Percentiles rank a stretch among this genome's conserved stretches.
These are phyloP conservation scores for Nomada hirtipes DNA, from an alignment of 2,888 invertebrate species.

Conservation along the genomic window DNA sequence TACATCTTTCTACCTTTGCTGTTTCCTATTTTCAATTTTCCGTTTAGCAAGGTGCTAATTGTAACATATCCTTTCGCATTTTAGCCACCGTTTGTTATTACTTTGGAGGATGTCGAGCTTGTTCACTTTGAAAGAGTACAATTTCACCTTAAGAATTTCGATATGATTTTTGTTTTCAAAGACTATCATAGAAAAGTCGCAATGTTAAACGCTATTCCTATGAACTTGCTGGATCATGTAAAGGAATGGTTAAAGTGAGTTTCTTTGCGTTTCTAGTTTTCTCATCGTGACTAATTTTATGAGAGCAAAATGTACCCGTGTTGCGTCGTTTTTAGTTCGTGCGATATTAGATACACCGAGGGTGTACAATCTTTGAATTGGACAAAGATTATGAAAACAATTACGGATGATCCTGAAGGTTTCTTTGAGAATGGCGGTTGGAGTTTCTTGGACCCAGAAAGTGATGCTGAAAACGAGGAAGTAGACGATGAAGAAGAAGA, in stretches of 20 bases:
- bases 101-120: constrained; percentile 98
- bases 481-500: constrained; percentile 87
- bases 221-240: constrained; percentile 99
- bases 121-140: constrained; percentile 99
- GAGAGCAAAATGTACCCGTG: not conserved
- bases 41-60: not conserved
- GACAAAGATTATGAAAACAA: constrained; percentile 99
- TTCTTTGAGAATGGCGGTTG: constrained; percentile 99
- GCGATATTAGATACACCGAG: constrained; percentile 98
- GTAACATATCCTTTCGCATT: constrained; percentile 40
- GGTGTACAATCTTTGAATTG: constrained; percentile 99
- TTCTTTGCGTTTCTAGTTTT: not conserved
- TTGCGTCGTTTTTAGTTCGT: constrained; percentile 88
- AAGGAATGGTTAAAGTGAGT: constrained; percentile 99
- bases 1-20: no score
- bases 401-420: constrained; percentile 98
- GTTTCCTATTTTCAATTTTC: no score
- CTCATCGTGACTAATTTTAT: not conserved
- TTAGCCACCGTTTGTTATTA: constrained; percentile 98
- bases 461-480: constrained; percentile 89
- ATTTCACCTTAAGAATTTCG: constrained; percentile 99
- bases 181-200: constrained; percentile 97
- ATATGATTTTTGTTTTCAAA: constrained; percentile 99
- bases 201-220: constrained; percentile 99
- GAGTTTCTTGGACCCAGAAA: constrained; percentile 99